A percentile compares a stretch with the other conserved stretches of the same genome.
Evolutionary conservation across 2,797 vertebrate genomes (phyloP).

Genomic region (Ctenopoma multispine): DNA sequence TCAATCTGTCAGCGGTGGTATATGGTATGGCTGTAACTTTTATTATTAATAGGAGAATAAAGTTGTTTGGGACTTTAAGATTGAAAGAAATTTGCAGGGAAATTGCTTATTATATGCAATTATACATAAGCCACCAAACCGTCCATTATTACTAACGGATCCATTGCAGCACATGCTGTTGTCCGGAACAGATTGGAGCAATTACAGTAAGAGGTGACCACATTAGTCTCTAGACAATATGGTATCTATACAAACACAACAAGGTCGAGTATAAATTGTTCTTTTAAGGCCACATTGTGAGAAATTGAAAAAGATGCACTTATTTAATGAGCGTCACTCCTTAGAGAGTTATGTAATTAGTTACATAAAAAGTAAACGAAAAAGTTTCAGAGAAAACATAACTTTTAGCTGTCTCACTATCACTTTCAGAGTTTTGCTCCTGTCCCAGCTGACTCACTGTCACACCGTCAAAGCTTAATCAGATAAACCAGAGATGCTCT

Average conservation of each 20-base stretch:
- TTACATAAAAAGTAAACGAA: no score
- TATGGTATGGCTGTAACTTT: background rate
- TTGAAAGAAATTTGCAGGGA: no score
- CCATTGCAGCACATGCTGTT: background rate
- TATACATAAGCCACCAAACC: background rate
- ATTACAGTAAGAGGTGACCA: slow-evolving; percentile 39
- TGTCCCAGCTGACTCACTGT: background rate
- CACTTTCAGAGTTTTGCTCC: background rate
- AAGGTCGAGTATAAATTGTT: slow-evolving; percentile 18
- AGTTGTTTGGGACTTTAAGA: background rate
- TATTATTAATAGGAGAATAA: background rate
- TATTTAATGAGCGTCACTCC: slow-evolving; percentile 24
- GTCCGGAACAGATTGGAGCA: slow-evolving; percentile 16
- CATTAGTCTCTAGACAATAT: slow-evolving; percentile 19
- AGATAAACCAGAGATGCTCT: background rate
- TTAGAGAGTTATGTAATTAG: background rate
- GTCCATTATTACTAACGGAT: slow-evolving; percentile 38
- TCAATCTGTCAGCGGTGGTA: background rate
- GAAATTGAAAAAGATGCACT: slow-evolving; percentile 18
- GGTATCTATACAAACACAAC: background rate
- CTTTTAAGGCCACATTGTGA: slow-evolving; percentile 6
- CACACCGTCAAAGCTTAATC: background rate
- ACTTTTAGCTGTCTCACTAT: background rate
- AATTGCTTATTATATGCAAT: background rate
- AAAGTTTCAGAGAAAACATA: background rate